Conservation (phyloP, 2,797 vertebrate species). For the Alcedo atthis region DNA sequence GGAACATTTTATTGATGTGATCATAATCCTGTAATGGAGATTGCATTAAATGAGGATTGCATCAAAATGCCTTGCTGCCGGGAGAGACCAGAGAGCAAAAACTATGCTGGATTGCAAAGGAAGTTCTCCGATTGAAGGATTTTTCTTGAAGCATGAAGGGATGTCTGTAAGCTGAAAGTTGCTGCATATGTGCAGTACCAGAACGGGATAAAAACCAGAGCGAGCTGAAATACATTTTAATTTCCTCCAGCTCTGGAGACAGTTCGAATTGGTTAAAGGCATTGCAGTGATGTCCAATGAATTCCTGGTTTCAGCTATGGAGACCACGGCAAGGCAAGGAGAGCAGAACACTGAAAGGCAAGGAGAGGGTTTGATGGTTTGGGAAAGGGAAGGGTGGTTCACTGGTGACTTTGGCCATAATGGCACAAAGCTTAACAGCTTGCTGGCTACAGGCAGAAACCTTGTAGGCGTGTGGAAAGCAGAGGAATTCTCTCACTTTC, state of each 20-base stretch:
- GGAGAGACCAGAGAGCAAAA: conserved; percentile 7
- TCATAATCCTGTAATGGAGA: conserved; percentile 68
- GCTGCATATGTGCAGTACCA: conserved; percentile 30
- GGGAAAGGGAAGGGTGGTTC: background rate
- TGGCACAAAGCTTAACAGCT: conserved; percentile 18
- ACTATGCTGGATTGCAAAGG: conserved; percentile 58
- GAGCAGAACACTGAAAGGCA: background rate
- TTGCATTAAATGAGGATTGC: conserved; percentile 49
- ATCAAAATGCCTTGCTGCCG: conserved; percentile 47
- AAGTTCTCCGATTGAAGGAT: conserved; percentile 65
- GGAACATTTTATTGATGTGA: conserved; percentile 57
- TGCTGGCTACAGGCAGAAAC: conserved; percentile 8
- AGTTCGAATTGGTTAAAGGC: conserved; percentile 26
- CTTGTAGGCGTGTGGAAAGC: conserved; percentile 10
- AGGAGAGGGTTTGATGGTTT: background rate
- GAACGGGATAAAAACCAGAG: conserved; percentile 41
- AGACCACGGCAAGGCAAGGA: conserved; percentile 22
- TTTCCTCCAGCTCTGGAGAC: conserved; percentile 11
- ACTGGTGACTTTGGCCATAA: conserved; percentile 29
- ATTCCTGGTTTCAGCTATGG: conserved; percentile 54
- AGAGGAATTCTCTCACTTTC: background rate
- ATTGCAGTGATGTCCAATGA: conserved; percentile 32
- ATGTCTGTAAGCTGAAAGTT: conserved; percentile 64
- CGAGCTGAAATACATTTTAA: conserved; percentile 1
- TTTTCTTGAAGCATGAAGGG: conserved; percentile 37